Percentiles rank a stretch among this genome's conserved stretches.
phyloP scores from a whole-genome alignment of 2,888 invertebrate genomes.

The Drosophila limbata region DNA sequence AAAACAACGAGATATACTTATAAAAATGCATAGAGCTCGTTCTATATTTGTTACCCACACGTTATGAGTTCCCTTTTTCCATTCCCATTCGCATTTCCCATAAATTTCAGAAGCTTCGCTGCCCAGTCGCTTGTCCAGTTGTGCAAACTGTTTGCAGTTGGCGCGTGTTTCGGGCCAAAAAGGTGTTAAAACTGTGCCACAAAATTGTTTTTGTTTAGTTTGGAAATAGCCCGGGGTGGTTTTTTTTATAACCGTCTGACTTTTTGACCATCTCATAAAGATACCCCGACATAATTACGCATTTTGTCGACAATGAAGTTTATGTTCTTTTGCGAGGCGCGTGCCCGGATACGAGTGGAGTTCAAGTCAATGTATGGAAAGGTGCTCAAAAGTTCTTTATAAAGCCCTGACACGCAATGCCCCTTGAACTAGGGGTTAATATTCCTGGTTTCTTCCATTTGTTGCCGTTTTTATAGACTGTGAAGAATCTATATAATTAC shows the following conservation, averaged over 20 bases:
- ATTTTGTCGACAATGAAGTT: conserved; percentile 79
- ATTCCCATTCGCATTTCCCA: conserved; percentile 46
- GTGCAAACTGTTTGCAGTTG: conserved; percentile 67
- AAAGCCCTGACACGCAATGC: conserved; percentile 54
- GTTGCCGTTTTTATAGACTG: conserved; percentile 35
- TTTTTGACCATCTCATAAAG: conserved; percentile 42
- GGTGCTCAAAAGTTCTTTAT: conserved; percentile 51
- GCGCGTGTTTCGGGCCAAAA: conserved; percentile 65
- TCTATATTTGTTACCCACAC: conserved; percentile 17
- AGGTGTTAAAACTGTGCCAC: conserved; percentile 79
- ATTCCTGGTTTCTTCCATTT: conserved; percentile 18
- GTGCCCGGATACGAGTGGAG: conserved; percentile 48
- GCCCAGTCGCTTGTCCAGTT: conserved; percentile 34
- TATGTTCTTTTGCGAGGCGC: conserved; percentile 69
- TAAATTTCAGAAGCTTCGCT: conserved; percentile 45
- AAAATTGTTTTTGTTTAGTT: conserved; percentile 42
- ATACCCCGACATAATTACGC: conserved; percentile 62
- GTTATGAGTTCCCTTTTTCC: conserved; percentile 21
- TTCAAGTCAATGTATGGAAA: conserved; percentile 33
- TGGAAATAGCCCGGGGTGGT: conserved; percentile 52
- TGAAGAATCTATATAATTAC: conserved; percentile 44
- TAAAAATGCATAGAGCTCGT: conserved; percentile 36
- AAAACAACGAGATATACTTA: conserved; percentile 44
- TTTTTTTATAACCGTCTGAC: conserved; percentile 57
- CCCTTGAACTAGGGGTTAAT: conserved; percentile 61